These are phyloP conservation scores for Helicoverpa assulta DNA, from an alignment of 2,888 invertebrate species.

Conservation along the genomic window DNA sequence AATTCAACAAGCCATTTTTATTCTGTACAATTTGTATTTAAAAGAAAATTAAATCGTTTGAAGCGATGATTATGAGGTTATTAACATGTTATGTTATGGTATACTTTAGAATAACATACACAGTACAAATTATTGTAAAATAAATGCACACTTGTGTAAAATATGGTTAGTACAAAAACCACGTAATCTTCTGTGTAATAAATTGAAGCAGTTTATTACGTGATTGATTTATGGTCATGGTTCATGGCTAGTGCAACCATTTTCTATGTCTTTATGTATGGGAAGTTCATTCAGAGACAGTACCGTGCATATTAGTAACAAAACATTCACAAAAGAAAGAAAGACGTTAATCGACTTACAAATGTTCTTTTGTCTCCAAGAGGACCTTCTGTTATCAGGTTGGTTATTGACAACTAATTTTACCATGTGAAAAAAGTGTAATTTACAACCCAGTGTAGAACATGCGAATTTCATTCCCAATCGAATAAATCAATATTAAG, in stretches of 20 bases:
- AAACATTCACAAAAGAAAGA: conserved; percentile 10
- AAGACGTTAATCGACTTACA: no score
- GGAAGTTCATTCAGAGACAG: neutral
- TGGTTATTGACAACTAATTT: no score
- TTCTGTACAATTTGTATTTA: neutral
- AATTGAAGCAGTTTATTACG: neutral
- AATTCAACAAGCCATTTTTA: neutral
- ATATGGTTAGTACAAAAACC: neutral
- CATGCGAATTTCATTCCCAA: conserved; percentile 12
- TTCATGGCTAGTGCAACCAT: neutral
- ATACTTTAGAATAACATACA: neutral
- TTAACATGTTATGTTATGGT: neutral
- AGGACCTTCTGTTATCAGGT: no score
- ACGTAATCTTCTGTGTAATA: neutral
- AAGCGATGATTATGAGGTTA: conserved; percentile 2
- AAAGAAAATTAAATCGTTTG: no score
- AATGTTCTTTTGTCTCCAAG: no score
- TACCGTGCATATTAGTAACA: conserved; percentile 22
- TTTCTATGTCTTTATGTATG: neutral
- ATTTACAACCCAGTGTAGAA: neutral
- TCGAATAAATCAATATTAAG: conserved; percentile 4
- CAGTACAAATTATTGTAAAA: neutral
- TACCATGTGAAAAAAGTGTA: neutral
- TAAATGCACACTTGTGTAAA: neutral
- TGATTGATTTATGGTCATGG: neutral